phyloP scores from a whole-genome alignment of 2,888 invertebrate genomes.

The Amiota communis region DNA sequence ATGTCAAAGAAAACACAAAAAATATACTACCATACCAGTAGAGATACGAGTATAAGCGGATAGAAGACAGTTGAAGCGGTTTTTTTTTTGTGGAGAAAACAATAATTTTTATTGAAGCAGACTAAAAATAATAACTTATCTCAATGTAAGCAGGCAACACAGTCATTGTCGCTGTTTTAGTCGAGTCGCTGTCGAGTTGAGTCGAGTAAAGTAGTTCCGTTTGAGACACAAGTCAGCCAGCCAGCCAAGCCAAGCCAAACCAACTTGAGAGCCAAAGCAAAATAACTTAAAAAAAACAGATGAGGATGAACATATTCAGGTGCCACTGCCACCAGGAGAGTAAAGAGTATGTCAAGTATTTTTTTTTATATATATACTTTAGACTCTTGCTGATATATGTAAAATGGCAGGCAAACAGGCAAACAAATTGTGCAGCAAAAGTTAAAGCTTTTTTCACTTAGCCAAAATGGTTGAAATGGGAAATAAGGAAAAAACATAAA shows the following conservation, averaged over 20 bases:
- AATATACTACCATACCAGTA: slow-evolving; percentile 19
- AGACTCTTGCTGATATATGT: too few species aligned
- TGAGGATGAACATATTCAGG: too few species aligned
- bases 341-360: too few species aligned
- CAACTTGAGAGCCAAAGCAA: not conserved
- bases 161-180: slow-evolving; percentile 20
- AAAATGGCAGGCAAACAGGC: slow-evolving; percentile 29
- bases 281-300: slow-evolving; percentile 37
- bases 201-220: not conserved
- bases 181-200: too few species aligned
- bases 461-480: slow-evolving; percentile 41
- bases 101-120: slow-evolving; percentile 25
- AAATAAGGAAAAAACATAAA: slow-evolving; percentile 38
- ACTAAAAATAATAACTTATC: slow-evolving; percentile 33
- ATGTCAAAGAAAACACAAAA: not conserved
- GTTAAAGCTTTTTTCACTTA: slow-evolving; percentile 57
- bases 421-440: slow-evolving; percentile 63
- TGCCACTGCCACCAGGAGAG: too few species aligned
- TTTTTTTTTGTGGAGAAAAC: not conserved
- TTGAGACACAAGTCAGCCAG: not conserved
- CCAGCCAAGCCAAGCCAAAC: not conserved
- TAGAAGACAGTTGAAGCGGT: slow-evolving; percentile 11
- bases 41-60: too few species aligned
- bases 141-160: slow-evolving; percentile 22
- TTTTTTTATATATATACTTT: too few species aligned